Evolutionary conservation across 2,888 invertebrate genomes (phyloP).

Genomic region (Stramonita haemastoma): DNA sequence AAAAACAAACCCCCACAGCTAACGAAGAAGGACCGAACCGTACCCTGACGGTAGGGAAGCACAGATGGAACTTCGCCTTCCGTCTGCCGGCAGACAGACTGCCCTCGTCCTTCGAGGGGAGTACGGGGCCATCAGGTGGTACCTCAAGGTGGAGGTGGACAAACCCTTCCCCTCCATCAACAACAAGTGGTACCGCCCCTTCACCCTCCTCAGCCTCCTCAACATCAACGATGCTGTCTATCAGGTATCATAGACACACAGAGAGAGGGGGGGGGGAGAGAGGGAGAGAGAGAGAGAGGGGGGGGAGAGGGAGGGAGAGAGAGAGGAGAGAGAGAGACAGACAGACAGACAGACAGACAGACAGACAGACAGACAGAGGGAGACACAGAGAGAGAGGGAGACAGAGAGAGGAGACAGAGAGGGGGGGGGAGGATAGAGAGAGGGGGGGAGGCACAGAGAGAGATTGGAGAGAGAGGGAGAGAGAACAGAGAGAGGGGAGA

Average conservation of each 20-base stretch:
- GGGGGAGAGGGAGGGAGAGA: not conserved
- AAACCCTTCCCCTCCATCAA: slow-evolving; percentile 54
- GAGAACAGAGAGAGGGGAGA: not conserved
- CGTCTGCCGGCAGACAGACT: slow-evolving; percentile 48
- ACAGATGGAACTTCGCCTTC: slow-evolving; percentile 54
- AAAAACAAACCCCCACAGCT: no score
- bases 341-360: no score
- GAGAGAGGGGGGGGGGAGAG: not conserved
- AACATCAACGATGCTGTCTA: slow-evolving; percentile 49
- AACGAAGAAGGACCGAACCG: slow-evolving; percentile 20
- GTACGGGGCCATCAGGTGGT: slow-evolving; percentile 57
- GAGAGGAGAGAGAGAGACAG: not conserved
- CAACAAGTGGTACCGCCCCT: slow-evolving; percentile 47
- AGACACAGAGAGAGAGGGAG: not conserved
- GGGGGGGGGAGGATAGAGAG: not conserved
- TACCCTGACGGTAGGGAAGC: slow-evolving; percentile 45
- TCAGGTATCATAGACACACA: not conserved
- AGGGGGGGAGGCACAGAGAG: not conserved
- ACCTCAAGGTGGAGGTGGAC: slow-evolving; percentile 54
- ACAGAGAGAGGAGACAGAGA: not conserved
- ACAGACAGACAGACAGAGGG: no score
- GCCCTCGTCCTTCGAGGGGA: slow-evolving; percentile 60
- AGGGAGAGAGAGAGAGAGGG: not conserved
- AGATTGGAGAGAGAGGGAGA: not conserved
- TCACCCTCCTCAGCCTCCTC: slow-evolving; percentile 54